Conservation (phyloP, 2,888 invertebrate genomes). For the Watsonalla binaria region DNA sequence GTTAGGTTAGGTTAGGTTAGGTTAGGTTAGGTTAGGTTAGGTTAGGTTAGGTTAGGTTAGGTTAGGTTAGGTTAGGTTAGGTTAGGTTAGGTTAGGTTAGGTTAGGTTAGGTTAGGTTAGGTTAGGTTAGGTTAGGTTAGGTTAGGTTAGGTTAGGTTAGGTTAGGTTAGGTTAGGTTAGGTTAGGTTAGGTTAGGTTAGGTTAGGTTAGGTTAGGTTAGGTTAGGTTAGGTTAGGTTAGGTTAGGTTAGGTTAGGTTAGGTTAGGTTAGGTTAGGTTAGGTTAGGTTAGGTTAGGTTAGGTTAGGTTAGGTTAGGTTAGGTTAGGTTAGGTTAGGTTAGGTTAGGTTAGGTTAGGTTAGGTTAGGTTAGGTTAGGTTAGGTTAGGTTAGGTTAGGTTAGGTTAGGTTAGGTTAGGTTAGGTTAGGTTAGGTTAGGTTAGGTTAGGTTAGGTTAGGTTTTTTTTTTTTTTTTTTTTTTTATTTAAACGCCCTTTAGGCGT, state of each 20-base stretch:
- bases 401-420: too few species aligned
- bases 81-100: conserved; percentile 14
- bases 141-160: conserved; percentile 11
- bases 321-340: too few species aligned
- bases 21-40: conserved; percentile 11
- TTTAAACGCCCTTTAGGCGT: too few species aligned
- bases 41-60: conserved; percentile 11
- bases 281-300: conserved; percentile 9
- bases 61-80: conserved; percentile 10
- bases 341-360: too few species aligned
- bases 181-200: conserved; percentile 10
- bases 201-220: conserved; percentile 9
- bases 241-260: conserved; percentile 9
- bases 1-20: conserved; percentile 13
- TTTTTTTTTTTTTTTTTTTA: too few species aligned
- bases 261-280: conserved; percentile 9
- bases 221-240: conserved; percentile 10
- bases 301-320: too few species aligned
- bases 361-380: too few species aligned
- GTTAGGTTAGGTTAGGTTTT: too few species aligned
- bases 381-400: too few species aligned
- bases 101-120: conserved; percentile 17
- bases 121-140: too few species aligned
- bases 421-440: too few species aligned
- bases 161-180: conserved; percentile 9